Percentiles rank a stretch among this genome's conserved stretches.
phyloP scores from a whole-genome alignment of 2,888 invertebrate genomes.

The Sialis lutaria region DNA sequence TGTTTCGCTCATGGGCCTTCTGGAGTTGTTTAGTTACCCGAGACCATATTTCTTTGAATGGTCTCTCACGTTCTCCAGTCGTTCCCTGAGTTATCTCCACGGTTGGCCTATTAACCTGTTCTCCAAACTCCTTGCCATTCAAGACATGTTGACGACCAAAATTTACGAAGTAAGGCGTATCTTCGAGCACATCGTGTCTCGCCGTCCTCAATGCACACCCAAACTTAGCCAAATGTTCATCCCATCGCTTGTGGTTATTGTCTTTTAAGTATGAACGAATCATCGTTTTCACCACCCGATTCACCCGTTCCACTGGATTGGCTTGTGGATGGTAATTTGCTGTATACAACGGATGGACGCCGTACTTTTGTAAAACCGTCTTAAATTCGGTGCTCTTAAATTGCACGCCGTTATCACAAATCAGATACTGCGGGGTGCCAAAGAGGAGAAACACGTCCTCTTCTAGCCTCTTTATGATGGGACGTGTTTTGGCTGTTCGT shows the following conservation, averaged over 20 bases:
- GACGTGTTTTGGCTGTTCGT: no score
- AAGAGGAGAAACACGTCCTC: no score
- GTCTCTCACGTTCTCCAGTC: no score
- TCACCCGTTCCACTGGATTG: slow-evolving; percentile 13
- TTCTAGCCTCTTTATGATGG: no score
- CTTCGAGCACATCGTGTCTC: slow-evolving; percentile 7
- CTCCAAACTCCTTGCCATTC: not conserved
- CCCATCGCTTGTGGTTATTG: no score
- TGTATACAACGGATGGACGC: no score
- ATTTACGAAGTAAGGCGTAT: slow-evolving; percentile 10
- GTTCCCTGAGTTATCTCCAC: not conserved
- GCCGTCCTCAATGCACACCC: slow-evolving; percentile 12
- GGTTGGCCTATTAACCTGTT: not conserved
- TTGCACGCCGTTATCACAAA: no score
- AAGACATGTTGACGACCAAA: slow-evolving; percentile 6
- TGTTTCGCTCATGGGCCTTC: not conserved
- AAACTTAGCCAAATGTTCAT: slow-evolving; percentile 9
- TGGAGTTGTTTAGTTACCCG: not conserved
- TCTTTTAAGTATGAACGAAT: no score
- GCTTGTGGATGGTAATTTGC: not conserved
- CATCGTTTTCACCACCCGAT: slow-evolving; percentile 10
- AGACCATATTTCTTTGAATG: not conserved
- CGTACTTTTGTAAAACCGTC: no score
- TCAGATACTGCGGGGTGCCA: no score
- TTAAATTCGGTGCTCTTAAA: no score